A percentile compares a stretch with the other conserved stretches of the same genome.
These are phyloP conservation scores for Cranoglanis bouderius DNA, from an alignment of 2,113 vertebrate species.

Conservation along the genomic window DNA sequence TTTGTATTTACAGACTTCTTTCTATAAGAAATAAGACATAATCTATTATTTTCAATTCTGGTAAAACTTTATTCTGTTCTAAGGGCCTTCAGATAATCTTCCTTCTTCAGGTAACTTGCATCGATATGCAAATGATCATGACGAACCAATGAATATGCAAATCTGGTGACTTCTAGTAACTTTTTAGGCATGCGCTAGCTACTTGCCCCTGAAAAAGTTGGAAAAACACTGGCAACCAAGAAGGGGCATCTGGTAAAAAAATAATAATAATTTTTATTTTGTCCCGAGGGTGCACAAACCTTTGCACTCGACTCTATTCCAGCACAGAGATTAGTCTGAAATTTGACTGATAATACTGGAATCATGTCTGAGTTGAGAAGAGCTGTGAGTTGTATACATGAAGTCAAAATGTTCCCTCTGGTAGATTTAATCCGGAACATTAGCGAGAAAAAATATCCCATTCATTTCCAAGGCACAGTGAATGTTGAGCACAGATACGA, in stretches of 20 bases:
- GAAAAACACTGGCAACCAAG: neutral
- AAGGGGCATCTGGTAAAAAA: neutral
- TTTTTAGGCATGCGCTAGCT: neutral
- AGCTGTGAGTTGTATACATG: neutral
- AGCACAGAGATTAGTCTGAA: neutral
- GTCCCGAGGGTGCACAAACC: neutral
- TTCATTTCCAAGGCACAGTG: constrained; percentile 12
- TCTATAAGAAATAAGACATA: neutral
- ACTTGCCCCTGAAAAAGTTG: neutral
- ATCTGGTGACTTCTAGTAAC: neutral
- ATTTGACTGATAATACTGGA: neutral
- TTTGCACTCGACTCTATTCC: neutral
- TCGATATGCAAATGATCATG: neutral
- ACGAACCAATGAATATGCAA: neutral
- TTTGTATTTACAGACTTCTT: no score
- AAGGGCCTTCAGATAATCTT: neutral
- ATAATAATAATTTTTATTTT: neutral
- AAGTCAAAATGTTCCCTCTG: neutral
- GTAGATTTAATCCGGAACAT: neutral
- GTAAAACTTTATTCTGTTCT: neutral
- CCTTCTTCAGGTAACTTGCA: neutral
- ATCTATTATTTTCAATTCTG: neutral
- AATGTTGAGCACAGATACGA: constrained; percentile 1
- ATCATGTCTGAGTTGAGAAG: neutral
- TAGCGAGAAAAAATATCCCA: neutral